These are phyloP conservation scores for Chinchilla lanigera DNA, from an alignment of 2,113 vertebrate genomes.

Conservation along the genomic window DNA sequence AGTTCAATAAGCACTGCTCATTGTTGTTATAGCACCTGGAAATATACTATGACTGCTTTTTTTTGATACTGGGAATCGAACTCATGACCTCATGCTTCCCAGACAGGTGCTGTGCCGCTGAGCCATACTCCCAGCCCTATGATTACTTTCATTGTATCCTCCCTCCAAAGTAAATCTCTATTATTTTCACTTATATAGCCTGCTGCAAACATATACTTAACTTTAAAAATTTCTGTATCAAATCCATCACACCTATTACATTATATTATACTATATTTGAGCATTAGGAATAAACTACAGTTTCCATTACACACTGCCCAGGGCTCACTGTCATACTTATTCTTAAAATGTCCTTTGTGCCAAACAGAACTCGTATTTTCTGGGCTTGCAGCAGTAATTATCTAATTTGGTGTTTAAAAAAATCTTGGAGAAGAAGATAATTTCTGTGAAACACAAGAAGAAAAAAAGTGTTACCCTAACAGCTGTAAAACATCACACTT, in stretches of 20 bases:
- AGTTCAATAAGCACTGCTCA: neutral
- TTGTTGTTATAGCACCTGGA: neutral
- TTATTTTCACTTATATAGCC: neutral
- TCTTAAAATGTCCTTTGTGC: neutral
- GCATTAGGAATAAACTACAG: neutral
- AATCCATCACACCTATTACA: neutral
- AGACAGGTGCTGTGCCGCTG: too few species aligned
- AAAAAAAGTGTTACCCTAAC: constrained; percentile 51
- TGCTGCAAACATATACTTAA: constrained; percentile 3
- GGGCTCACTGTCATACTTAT: too few species aligned
- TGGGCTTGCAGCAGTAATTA: neutral
- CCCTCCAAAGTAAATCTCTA: neutral
- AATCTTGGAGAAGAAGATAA: neutral
- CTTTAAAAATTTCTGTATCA: neutral
- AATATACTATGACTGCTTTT: too few species aligned
- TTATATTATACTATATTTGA: neutral
- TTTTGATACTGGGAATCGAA: too few species aligned
- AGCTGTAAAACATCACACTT: constrained; percentile 74
- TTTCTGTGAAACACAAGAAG: constrained; percentile 11
- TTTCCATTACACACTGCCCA: neutral
- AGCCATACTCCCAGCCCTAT: too few species aligned
- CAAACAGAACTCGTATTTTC: neutral
- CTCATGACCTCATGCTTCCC: too few species aligned
- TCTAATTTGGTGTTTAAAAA: neutral
- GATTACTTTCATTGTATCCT: neutral